phyloP scores from a whole-genome alignment of 2,113 vertebrate genomes.

The Pseudopipra pipra region DNA sequence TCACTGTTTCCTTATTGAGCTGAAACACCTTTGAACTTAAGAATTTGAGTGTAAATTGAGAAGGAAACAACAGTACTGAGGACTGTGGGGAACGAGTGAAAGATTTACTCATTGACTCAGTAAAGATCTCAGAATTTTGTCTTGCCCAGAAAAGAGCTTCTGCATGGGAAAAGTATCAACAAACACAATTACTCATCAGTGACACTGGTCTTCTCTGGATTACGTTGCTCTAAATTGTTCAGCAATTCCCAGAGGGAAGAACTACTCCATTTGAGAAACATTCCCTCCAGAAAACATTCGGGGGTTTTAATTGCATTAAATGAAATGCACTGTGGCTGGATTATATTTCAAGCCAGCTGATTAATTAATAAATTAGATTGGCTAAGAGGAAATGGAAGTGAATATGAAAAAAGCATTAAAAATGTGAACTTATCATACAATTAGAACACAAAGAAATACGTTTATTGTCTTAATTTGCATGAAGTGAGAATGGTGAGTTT shows the following conservation, averaged over 20 bases:
- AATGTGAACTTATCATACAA: neutral
- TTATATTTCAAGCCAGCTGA: slow-evolving; percentile 42
- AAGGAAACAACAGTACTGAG: neutral
- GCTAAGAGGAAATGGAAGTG: slow-evolving; percentile 31
- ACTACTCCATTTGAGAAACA: slow-evolving; percentile 10
- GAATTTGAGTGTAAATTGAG: neutral
- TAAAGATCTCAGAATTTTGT: neutral
- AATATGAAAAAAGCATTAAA: neutral
- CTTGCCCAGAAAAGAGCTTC: neutral
- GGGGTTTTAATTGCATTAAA: slow-evolving; percentile 52
- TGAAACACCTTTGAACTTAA: neutral
- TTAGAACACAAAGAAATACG: slow-evolving; percentile 24
- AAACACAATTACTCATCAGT: neutral
- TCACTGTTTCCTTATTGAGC: neutral
- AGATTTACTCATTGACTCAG: neutral
- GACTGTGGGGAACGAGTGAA: neutral
- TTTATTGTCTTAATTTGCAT: slow-evolving; percentile 12
- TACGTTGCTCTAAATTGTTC: slow-evolving; percentile 18
- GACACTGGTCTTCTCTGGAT: neutral
- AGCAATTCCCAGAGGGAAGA: slow-evolving; percentile 15
- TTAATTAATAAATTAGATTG: slow-evolving; percentile 54
- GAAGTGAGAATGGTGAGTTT: neutral
- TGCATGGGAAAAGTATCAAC: neutral
- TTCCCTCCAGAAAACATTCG: slow-evolving; percentile 52
- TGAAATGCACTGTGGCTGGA: slow-evolving; percentile 27